Conservation (phyloP, 2,797 vertebrate species). For the Brachymystax lenok region DNA sequence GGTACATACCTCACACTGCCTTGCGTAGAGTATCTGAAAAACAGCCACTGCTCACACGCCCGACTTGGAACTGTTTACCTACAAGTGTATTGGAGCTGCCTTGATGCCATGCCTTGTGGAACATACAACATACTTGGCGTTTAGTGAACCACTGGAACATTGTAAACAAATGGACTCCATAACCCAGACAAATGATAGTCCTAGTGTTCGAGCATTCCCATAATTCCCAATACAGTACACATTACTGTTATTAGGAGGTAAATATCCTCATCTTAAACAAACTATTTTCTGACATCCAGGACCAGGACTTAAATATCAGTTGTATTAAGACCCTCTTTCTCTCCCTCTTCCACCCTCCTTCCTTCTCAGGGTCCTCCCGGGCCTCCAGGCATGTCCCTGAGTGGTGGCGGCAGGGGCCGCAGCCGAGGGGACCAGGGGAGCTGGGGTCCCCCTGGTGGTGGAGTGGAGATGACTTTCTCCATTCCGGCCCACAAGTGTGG, state of each 20-base stretch:
- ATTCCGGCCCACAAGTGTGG: slow-evolving; percentile 81
- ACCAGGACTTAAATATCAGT: background rate
- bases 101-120: background rate
- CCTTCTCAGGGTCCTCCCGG: slow-evolving; percentile 72
- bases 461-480: slow-evolving; percentile 79
- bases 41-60: background rate
- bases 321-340: background rate
- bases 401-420: slow-evolving; percentile 62
- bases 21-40: background rate
- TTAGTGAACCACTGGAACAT: background rate
- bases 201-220: background rate
- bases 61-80: background rate
- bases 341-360: background rate
- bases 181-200: background rate
- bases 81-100: background rate
- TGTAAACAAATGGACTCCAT: background rate
- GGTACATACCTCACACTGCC: slow-evolving; percentile 14
- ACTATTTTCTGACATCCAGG: background rate
- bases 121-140: background rate
- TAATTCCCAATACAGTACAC: background rate
- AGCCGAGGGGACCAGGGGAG: slow-evolving; percentile 70
- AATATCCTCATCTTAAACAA: background rate
- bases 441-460: slow-evolving; percentile 73
- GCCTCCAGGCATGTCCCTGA: slow-evolving; percentile 74
- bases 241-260: background rate